Evolutionary conservation across 1,140 invertebrate species (phyloP).

Genomic region (Proctacanthus coquilletti): DNA sequence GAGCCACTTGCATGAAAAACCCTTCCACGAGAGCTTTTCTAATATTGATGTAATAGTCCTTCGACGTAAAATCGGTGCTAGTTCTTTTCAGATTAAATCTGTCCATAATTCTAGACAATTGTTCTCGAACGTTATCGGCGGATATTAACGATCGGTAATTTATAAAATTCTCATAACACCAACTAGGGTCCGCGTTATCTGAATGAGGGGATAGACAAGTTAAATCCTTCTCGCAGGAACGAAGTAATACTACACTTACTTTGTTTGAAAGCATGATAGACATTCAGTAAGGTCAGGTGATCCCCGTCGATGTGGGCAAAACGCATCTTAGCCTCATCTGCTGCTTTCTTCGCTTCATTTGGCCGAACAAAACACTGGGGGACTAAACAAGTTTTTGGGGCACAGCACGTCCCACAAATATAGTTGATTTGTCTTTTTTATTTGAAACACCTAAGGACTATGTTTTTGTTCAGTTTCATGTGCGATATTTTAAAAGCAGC

Average conservation of each 20-base stretch:
- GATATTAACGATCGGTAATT: conserved; percentile 96
- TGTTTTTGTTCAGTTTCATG: conserved; percentile 10
- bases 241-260: too few species aligned
- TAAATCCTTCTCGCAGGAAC: too few species aligned
- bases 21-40: conserved; percentile 94
- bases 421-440: conserved; percentile 28
- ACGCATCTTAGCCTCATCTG: conserved; percentile 97
- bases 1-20: conserved; percentile 99
- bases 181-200: conserved; percentile 48
- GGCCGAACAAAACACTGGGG: conserved; percentile 99
- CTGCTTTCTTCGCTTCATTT: conserved; percentile 96
- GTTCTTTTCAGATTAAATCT: conserved; percentile 84
- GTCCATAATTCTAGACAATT: conserved; percentile 50
- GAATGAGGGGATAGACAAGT: too few species aligned
- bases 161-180: conserved; percentile 99
- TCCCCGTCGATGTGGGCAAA: conserved; percentile 99
- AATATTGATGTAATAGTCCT: conserved; percentile 98
- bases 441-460: conserved; percentile 6
- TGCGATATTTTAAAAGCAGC: conserved; percentile 8
- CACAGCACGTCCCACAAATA: conserved; percentile 37
- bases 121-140: conserved; percentile 49
- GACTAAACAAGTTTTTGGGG: conserved; percentile 47
- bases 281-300: conserved; percentile 94
- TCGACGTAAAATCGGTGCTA: conserved; percentile 96
- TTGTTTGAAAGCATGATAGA: conserved; percentile 99